Evolutionary conservation across 2,113 vertebrate species (phyloP).

Genomic region (Potamarius usumacintae): DNA sequence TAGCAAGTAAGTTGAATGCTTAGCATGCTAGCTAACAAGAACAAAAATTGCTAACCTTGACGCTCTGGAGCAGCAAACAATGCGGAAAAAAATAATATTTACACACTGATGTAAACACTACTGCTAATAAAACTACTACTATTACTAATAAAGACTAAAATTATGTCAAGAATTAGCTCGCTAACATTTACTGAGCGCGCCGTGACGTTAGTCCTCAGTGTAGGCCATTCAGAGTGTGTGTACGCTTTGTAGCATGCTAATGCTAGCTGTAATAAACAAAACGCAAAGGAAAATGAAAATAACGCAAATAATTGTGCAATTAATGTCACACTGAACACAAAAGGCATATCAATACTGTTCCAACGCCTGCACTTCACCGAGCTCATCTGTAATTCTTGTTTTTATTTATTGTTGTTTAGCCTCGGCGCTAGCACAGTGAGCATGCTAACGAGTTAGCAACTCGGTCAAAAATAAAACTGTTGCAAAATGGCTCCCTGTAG

Average conservation of each 20-base stretch:
- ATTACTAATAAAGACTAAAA: background rate
- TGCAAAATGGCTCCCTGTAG: slow-evolving; percentile 78
- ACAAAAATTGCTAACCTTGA: no score
- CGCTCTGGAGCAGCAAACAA: no score
- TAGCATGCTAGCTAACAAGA: no score
- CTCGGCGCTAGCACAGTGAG: slow-evolving; percentile 25
- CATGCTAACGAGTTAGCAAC: slow-evolving; percentile 47
- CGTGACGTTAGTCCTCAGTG: slow-evolving; percentile 24
- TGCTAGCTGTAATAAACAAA: background rate
- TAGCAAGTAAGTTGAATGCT: no score
- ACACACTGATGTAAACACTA: no score
- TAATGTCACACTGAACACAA: background rate
- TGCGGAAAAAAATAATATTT: no score
- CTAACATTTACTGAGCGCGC: slow-evolving; percentile 1
- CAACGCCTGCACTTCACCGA: no score
- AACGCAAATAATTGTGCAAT: background rate
- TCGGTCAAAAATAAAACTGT: slow-evolving; percentile 68
- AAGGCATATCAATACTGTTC: background rate
- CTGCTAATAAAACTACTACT: no score
- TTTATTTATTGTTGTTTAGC: background rate
- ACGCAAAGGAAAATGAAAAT: background rate
- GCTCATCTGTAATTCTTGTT: background rate
- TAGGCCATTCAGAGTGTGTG: slow-evolving; percentile 48
- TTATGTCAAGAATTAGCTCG: background rate
- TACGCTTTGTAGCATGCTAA: slow-evolving; percentile 21